Base-by-base conservation (phyloP, 1,140 invertebrate genomes). In the Macrostomum lignano region DNA sequence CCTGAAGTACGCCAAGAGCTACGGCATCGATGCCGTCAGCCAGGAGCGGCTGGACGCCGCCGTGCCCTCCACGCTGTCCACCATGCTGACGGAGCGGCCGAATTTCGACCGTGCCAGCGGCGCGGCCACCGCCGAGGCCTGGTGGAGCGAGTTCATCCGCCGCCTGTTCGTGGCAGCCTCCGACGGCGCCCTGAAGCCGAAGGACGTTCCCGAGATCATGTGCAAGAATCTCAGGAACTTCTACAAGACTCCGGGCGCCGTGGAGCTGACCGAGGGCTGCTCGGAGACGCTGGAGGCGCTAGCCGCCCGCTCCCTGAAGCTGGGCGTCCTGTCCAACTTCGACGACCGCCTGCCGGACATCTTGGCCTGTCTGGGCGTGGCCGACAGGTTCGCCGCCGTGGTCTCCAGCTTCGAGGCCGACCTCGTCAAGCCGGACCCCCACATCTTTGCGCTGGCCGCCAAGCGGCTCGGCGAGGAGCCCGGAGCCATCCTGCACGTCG, bases 281-380 rank as follows among this genome's bases (percentile, higher is more conserved):
- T 42, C 61, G 2, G 61, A 68, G 19, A 49, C 74, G 21, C 55
- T 82, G 1, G 48, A 65, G 20, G 43, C 55, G 3, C 38, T 82
- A 15, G 45, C 42, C 24, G 7, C 35, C 17, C 20, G 17, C 17
- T 37, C 39, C 5, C 19, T 60, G 2, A 45, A 44, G 30, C 7
- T 60, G 3, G 77, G 76, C 11, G 65, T 78, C 0, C 69, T 84
- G 40, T 77, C 75, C 9, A 86, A 86, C 57, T 78, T 72, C 60
- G 77, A 84, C 58, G 68, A 73, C 28, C 62, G 75, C 33, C 53
- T 84, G 1, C 56, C 68, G 31, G 53, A 56, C 2, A 65, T 79
- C 35, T 54, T 84, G 17, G 33, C 47, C 2, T 67, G 67, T 38
- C 57, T 68, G 7, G 64, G 64, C 17, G 49, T 82, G 3, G 45